Percentiles rank a stretch among this genome's conserved stretches.
Evolutionary conservation across 2,888 invertebrate species (phyloP).

Genomic region (Ptilodon capucinus): DNA sequence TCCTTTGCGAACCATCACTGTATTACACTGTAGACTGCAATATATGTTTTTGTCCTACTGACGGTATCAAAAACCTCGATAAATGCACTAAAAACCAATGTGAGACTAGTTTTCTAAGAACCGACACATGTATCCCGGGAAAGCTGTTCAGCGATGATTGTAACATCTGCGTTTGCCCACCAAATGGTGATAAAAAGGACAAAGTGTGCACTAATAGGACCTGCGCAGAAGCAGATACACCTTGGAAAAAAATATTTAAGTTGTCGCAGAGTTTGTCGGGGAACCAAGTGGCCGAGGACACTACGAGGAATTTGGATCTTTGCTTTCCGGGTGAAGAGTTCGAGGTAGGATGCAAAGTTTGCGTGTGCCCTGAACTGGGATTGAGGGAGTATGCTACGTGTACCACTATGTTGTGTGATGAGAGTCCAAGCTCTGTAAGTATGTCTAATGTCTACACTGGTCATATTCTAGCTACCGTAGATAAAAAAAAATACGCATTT

Average conservation of each 20-base stretch:
- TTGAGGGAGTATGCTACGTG: conserved; percentile 62
- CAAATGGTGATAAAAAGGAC: conserved; percentile 58
- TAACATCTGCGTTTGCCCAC: conserved; percentile 72
- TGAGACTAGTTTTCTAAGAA: conserved; percentile 55
- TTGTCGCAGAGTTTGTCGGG: conserved; percentile 49
- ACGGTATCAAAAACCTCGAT: conserved; percentile 66
- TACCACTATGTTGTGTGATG: conserved; percentile 47
- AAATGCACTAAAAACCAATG: conserved; percentile 74
- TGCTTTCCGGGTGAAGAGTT: conserved; percentile 75
- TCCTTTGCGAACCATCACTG: conserved; percentile 60
- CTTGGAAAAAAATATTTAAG: conserved; percentile 58
- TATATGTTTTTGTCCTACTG: conserved; percentile 61
- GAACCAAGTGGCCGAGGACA: conserved; percentile 36
- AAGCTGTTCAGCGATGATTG: conserved; percentile 67
- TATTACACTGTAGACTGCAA: conserved; percentile 74
- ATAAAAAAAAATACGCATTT: too few species aligned
- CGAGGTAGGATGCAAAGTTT: conserved; percentile 63
- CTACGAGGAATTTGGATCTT: conserved; percentile 50
- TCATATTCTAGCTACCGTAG: too few species aligned
- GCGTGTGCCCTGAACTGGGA: conserved; percentile 71
- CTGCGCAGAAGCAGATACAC: conserved; percentile 46
- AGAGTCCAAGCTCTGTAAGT: conserved; percentile 22
- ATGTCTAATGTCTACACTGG: too few species aligned
- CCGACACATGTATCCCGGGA: conserved; percentile 57
- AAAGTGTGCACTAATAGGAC: conserved; percentile 59